Evolutionary conservation across 2,888 invertebrate species (phyloP).

Genomic region (Mycogona germanica): DNA sequence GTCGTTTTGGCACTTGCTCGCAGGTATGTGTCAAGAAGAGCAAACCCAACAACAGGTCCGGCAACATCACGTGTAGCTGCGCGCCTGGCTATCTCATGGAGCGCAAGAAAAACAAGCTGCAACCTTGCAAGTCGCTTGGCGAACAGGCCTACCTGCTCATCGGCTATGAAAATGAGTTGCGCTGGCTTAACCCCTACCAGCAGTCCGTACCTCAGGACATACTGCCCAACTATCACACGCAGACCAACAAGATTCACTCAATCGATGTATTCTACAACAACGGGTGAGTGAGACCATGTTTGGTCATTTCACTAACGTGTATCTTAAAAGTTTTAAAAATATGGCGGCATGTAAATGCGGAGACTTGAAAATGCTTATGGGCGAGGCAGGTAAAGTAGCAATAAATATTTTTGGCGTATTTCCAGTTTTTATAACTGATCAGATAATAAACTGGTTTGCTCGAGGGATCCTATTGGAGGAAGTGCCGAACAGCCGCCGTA

Average conservation of each 20-base stretch:
- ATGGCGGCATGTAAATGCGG: too few relatives aligned
- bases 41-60: too few relatives aligned
- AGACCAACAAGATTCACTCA: constrained; percentile 42
- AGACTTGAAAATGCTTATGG: too few relatives aligned
- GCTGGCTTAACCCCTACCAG: constrained; percentile 49
- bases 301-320: neutral
- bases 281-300: too few relatives aligned
- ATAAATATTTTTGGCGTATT: too few relatives aligned
- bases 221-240: constrained; percentile 27
- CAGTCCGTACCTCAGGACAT: constrained; percentile 37
- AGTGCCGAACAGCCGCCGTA: too few relatives aligned
- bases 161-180: constrained; percentile 48
- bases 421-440: too few relatives aligned
- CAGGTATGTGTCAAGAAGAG: constrained; percentile 57
- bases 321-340: constrained; percentile 4
- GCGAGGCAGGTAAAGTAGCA: too few relatives aligned
- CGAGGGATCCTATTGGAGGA: too few relatives aligned
- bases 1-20: constrained; percentile 55
- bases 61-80: constrained; percentile 46
- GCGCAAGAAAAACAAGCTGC: constrained; percentile 26
- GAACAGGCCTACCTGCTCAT: constrained; percentile 49
- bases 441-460: too few relatives aligned
- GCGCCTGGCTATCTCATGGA: constrained; percentile 44
- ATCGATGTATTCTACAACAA: constrained; percentile 40
- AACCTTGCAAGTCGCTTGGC: constrained; percentile 35